phyloP scores from a whole-genome alignment of 2,113 vertebrate genomes.

The Thryonomys swinderianus region DNA sequence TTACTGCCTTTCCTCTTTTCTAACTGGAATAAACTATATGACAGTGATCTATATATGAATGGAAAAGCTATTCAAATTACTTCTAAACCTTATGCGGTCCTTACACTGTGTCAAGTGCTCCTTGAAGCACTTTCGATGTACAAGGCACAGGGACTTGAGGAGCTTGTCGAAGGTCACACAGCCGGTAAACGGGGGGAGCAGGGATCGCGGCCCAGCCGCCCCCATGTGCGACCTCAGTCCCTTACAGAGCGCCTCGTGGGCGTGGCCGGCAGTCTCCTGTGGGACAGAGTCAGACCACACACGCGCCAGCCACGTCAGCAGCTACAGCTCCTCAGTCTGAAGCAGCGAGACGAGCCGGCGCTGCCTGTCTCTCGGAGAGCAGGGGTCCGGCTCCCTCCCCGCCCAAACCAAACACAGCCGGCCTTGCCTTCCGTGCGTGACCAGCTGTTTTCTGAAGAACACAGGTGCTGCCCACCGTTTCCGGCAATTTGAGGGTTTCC shows the following conservation, averaged over 20 bases:
- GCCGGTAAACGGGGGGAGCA: background rate
- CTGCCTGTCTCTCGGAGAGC: background rate
- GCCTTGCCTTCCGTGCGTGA: background rate
- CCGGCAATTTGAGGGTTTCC: background rate
- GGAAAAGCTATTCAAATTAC: background rate
- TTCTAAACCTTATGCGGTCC: background rate
- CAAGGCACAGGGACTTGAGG: background rate
- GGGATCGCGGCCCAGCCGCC: background rate
- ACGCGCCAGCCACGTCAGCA: background rate
- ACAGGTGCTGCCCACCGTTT: background rate
- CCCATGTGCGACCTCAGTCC: background rate
- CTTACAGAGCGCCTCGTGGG: background rate
- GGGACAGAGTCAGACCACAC: background rate
- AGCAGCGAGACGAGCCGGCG: background rate
- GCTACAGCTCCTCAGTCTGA: background rate
- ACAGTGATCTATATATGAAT: background rate
- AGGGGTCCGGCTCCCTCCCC: background rate
- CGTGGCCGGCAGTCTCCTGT: background rate
- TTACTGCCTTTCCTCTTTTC: background rate
- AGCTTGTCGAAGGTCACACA: background rate
- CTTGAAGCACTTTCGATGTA: slow-evolving; percentile 2
- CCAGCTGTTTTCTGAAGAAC: background rate
- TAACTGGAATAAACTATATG: background rate
- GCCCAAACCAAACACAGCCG: background rate
- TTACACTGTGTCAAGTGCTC: background rate